phyloP scores from a whole-genome alignment of 2,888 invertebrate genomes.

The Auanema sp. region DNA sequence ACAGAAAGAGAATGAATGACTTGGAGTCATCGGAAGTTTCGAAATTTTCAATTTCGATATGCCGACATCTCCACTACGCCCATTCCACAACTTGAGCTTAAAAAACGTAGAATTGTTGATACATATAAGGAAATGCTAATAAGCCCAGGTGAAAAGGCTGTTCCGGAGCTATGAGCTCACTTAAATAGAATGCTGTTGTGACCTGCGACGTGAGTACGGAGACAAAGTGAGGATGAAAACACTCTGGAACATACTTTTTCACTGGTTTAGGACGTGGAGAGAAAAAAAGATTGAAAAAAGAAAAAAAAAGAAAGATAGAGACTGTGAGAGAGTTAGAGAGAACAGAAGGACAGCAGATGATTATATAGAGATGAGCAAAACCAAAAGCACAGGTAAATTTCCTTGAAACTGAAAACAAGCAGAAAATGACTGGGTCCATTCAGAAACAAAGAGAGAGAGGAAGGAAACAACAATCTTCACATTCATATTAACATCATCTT shows the following conservation, averaged over 20 bases:
- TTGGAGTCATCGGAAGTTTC: no score
- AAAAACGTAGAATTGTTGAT: not conserved
- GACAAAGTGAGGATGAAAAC: no score
- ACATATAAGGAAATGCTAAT: not conserved
- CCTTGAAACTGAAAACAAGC: no score
- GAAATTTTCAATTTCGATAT: no score
- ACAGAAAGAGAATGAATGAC: no score
- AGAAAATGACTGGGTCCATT: no score
- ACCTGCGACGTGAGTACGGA: not conserved
- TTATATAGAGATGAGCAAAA: not conserved
- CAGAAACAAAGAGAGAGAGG: no score
- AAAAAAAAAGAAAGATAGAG: not conserved
- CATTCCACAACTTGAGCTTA: no score
- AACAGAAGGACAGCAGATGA: not conserved
- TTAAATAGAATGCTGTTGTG: constrained; percentile 2
- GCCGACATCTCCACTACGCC: no score
- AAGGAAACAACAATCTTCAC: no score
- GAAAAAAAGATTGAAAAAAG: constrained; percentile 1
- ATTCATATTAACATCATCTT: no score
- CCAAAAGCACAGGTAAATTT: constrained; percentile 5
- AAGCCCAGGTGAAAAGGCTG: not conserved
- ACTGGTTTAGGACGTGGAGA: not conserved
- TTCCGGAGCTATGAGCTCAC: constrained; percentile 3
- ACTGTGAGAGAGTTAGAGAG: not conserved
- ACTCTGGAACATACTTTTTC: no score